Conservation (phyloP, 2,797 vertebrate species). For the Meriones psammophilus region DNA sequence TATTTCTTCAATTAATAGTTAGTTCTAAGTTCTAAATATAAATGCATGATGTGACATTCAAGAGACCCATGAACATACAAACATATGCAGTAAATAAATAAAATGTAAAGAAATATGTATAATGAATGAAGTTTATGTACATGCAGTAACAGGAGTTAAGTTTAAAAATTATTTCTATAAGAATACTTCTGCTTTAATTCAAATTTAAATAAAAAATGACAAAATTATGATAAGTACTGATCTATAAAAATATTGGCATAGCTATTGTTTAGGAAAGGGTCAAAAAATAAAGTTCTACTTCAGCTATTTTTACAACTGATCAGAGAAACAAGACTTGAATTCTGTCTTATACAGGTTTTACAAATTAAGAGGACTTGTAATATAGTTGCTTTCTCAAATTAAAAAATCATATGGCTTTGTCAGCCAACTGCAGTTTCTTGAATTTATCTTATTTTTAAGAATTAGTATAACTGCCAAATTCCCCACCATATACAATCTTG, state of each 20-base stretch:
- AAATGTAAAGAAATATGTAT: neutral
- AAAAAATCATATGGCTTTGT: neutral
- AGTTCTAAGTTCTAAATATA: slow-evolving; percentile 35
- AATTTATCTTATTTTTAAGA: neutral
- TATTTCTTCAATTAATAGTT: slow-evolving; percentile 5
- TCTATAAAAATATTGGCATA: neutral
- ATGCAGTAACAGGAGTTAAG: neutral
- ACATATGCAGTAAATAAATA: neutral
- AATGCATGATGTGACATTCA: neutral
- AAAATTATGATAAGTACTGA: neutral
- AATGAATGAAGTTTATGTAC: neutral
- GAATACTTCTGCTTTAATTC: neutral
- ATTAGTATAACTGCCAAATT: neutral
- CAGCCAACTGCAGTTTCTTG: neutral
- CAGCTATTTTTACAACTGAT: neutral
- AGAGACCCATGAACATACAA: no score
- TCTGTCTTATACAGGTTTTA: neutral
- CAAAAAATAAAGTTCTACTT: slow-evolving; percentile 33
- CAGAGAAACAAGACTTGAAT: slow-evolving; percentile 13
- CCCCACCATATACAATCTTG: neutral
- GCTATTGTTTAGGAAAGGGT: neutral
- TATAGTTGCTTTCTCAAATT: slow-evolving; percentile 6
- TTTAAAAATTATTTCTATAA: neutral
- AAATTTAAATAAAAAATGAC: slow-evolving; percentile 51
- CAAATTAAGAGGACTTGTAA: neutral